A percentile compares a stretch with the other conserved stretches of the same genome.
phyloP scores from a whole-genome alignment of 2,113 vertebrate genomes.

The Cyanoderma ruficeps region DNA sequence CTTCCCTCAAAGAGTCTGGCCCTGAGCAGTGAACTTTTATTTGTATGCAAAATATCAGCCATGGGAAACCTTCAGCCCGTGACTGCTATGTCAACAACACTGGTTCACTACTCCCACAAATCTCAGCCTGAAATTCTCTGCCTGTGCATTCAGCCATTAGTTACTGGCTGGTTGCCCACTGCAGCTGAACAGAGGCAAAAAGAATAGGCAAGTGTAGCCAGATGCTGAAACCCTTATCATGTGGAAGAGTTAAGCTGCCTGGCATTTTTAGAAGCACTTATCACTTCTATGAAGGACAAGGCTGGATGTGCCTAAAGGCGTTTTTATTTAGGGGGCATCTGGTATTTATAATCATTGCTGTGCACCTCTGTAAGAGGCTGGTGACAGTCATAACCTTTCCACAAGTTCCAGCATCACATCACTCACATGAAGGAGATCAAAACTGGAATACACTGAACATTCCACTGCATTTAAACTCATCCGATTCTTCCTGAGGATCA shows the following conservation, averaged over 20 bases:
- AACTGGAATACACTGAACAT: background rate
- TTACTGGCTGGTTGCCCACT: background rate
- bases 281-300: background rate
- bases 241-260: background rate
- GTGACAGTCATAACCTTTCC: constrained; percentile 35
- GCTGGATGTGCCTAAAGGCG: background rate
- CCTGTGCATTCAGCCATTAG: background rate
- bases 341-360: background rate
- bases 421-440: background rate
- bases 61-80: background rate
- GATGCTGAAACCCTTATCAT: background rate
- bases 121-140: background rate
- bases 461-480: background rate
- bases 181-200: background rate
- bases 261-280: constrained; percentile 25
- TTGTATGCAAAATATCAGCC: background rate
- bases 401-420: background rate
- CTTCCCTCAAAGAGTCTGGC: background rate
- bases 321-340: constrained; percentile 36
- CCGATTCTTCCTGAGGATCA: background rate
- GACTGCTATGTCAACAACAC: background rate
- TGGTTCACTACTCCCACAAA: background rate
- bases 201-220: background rate
- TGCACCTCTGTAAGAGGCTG: constrained; percentile 12
- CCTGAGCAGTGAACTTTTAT: background rate